phyloP scores from a whole-genome alignment of 2,797 vertebrate genomes.

The Myiotriccus ornatus region DNA sequence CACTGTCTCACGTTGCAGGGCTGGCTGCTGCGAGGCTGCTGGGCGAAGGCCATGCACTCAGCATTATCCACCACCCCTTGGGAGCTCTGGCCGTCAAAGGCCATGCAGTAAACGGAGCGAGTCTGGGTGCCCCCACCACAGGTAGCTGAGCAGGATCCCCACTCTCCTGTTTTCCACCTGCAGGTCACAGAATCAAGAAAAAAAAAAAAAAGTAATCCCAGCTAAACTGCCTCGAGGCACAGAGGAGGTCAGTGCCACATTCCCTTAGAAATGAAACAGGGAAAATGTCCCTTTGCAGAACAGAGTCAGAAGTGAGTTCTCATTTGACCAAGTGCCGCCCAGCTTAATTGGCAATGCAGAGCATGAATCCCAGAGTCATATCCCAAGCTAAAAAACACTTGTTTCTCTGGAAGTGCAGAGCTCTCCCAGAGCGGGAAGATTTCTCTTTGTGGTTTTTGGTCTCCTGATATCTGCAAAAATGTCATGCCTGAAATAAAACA shows the following conservation, averaged over 20 bases:
- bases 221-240: neutral
- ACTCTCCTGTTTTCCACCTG: slow-evolving; percentile 90
- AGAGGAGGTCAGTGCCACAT: neutral
- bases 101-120: slow-evolving; percentile 86
- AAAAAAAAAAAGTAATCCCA: neutral
- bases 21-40: slow-evolving; percentile 80
- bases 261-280: neutral
- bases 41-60: slow-evolving; percentile 77
- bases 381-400: neutral
- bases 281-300: neutral
- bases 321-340: neutral
- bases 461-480: neutral
- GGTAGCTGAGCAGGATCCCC: slow-evolving; percentile 86
- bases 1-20: slow-evolving; percentile 87
- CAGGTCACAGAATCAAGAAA: neutral
- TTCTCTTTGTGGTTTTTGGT: neutral
- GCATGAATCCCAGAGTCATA: neutral
- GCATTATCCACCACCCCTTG: slow-evolving; percentile 79
- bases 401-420: neutral
- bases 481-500: neutral
- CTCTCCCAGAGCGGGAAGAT: neutral
- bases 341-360: neutral
- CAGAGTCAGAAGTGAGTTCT: neutral
- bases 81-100: slow-evolving; percentile 74
- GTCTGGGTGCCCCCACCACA: slow-evolving; percentile 90